A percentile compares a stretch with the other conserved stretches of the same genome.
Conservation (phyloP, 2,888 invertebrate species). For the Mactromeris polynyma region DNA sequence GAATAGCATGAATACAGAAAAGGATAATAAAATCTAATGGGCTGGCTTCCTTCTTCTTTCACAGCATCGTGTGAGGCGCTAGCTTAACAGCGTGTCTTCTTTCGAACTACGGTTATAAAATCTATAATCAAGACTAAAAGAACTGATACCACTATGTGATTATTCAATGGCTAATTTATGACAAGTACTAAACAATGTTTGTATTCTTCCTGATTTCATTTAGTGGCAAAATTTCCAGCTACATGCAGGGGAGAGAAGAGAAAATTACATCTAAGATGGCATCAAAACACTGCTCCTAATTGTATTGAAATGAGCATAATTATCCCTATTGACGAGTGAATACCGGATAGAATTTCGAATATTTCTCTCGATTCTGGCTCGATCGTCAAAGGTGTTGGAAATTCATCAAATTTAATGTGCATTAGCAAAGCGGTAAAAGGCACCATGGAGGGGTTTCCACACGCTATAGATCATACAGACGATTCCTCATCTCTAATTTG, state of each 20-base stretch:
- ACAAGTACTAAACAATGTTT: slow-evolving; percentile 55
- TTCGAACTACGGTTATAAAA: slow-evolving; percentile 37
- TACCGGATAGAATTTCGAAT: slow-evolving; percentile 55
- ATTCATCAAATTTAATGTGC: slow-evolving; percentile 71
- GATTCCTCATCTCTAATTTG: slow-evolving; percentile 57
- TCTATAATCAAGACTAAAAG: slow-evolving; percentile 39
- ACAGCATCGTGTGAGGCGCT: slow-evolving; percentile 51
- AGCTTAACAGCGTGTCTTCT: slow-evolving; percentile 32
- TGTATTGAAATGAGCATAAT: slow-evolving; percentile 53
- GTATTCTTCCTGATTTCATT: slow-evolving; percentile 47
- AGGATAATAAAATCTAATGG: slow-evolving; percentile 53
- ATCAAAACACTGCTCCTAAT: slow-evolving; percentile 46
- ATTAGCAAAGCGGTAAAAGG: slow-evolving; percentile 61
- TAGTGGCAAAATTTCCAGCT: slow-evolving; percentile 46
- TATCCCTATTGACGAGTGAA: slow-evolving; percentile 61
- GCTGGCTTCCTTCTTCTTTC: slow-evolving; percentile 27
- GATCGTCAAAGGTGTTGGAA: slow-evolving; percentile 54
- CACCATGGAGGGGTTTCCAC: slow-evolving; percentile 39
- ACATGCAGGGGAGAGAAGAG: slow-evolving; percentile 1
- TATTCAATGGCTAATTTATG: slow-evolving; percentile 59
- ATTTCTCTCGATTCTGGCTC: slow-evolving; percentile 36
- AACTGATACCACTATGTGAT: slow-evolving; percentile 32
- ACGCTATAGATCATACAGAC: slow-evolving; percentile 62
- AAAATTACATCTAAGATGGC: slow-evolving; percentile 33
- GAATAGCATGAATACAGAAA: slow-evolving; percentile 23